Base-by-base conservation (phyloP, 2,113 vertebrate genomes). In the Triplophysa tibetana region DNA sequence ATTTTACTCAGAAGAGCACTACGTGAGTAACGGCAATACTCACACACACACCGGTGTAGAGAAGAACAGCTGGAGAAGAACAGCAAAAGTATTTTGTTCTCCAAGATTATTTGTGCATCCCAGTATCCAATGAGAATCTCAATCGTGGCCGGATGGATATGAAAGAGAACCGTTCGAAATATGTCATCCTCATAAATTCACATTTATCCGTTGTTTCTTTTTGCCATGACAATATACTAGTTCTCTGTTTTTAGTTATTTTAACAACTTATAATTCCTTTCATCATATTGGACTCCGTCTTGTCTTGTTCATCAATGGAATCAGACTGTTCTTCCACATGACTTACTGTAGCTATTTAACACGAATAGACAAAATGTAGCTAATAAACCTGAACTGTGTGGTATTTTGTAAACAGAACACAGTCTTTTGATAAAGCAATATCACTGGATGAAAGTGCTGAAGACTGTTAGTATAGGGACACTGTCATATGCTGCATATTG, bases 401-500 rank as follows among this genome's bases (percentile, higher is more conserved):
- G 9, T 11, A 45, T 45, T 45, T 45, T 45, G 43, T 45, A 45
- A 45, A 45, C 43, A 45, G 43, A 45, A 45, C 8, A 45, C 8
- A 9, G 45, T 48, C 26, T 75, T 80, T 72, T 77, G 14, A 69
- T 63, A 48, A 67, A 67, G 45, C 72, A 68, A 58, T 73, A 80
- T 77, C 5, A 24, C 14, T 2, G 41, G 64, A 80, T 76, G 24
- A 26, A 69, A 38, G 21, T n/a, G 68, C 70, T 75, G 12, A 29
- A 33, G 16, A 58, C 43, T 45, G 43, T 52, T 77, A 70, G 54
- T 78, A 48, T 65, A 75, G 50, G 58, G 21, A 81, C 66, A 73
- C 76, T 72, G 66, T 60, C 19, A 56, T 76, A 60, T 62, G 77
- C 77, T 85, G 64, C 74, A 78, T 41, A 70, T 69, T 78, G n/a